phyloP scores from a whole-genome alignment of 2,888 invertebrate genomes.

The Meghimatium bilineatum region DNA sequence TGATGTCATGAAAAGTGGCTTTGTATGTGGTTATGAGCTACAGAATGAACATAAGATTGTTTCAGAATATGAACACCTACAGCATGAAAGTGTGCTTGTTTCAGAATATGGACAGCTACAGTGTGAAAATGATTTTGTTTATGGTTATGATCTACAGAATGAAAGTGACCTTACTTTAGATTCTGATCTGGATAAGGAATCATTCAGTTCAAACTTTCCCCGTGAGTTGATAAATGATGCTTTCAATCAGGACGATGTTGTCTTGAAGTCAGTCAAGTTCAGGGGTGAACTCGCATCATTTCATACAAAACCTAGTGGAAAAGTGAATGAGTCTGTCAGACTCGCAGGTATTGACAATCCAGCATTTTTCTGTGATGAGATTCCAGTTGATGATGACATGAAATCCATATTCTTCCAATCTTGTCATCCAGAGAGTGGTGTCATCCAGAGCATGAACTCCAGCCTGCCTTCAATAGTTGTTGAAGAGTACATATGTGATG shows the following conservation, averaged over 20 bases:
- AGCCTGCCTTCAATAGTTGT: neutral
- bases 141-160: neutral
- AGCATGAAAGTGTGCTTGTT: neutral
- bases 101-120: neutral
- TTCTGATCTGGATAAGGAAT: neutral
- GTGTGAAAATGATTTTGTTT: neutral
- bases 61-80: neutral
- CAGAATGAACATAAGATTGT: neutral
- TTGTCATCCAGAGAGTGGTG: neutral
- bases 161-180: neutral
- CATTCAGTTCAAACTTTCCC: neutral
- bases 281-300: neutral
- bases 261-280: too few species aligned
- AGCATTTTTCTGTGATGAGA: neutral
- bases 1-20: neutral
- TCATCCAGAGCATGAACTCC: neutral
- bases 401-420: neutral
- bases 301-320: neutral
- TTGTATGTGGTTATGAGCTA: neutral
- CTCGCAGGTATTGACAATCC: constrained; percentile 1
- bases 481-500: constrained; percentile 6
- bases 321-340: neutral
- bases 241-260: neutral
- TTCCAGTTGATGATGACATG: neutral
- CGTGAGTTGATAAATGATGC: neutral